Conservation (phyloP, 2,113 vertebrate genomes). For the Oenanthe oenanthe region DNA sequence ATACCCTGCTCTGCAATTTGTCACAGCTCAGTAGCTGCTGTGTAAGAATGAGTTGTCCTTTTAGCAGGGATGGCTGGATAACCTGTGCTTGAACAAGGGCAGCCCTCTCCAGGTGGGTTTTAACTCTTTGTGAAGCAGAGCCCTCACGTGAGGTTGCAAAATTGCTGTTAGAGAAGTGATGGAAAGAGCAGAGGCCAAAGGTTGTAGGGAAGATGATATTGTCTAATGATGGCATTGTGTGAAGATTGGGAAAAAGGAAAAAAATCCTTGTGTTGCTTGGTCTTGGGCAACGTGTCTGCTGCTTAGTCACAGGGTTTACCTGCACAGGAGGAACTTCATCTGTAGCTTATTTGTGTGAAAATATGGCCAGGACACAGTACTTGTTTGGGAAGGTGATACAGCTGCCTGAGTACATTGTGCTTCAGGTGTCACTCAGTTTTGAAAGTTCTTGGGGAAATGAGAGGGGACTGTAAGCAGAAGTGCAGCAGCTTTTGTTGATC, state of each 20-base stretch:
- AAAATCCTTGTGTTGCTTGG: background rate
- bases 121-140: background rate
- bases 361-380: background rate
- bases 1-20: background rate
- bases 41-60: background rate
- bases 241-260: background rate
- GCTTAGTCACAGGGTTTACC: background rate
- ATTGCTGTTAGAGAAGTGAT: background rate
- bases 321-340: background rate
- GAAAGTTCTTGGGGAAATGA: background rate
- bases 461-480: background rate
- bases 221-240: background rate
- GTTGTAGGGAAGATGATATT: background rate
- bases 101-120: background rate
- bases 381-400: background rate
- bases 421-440: background rate
- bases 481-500: background rate
- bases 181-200: background rate
- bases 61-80: background rate
- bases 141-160: accelerated
- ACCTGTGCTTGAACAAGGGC: background rate
- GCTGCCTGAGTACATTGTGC: background rate
- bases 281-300: background rate
- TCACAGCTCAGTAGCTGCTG: slow-evolving; percentile 20
- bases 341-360: background rate